phyloP scores from a whole-genome alignment of 2,797 vertebrate genomes.

The Anguilla anguilla region DNA sequence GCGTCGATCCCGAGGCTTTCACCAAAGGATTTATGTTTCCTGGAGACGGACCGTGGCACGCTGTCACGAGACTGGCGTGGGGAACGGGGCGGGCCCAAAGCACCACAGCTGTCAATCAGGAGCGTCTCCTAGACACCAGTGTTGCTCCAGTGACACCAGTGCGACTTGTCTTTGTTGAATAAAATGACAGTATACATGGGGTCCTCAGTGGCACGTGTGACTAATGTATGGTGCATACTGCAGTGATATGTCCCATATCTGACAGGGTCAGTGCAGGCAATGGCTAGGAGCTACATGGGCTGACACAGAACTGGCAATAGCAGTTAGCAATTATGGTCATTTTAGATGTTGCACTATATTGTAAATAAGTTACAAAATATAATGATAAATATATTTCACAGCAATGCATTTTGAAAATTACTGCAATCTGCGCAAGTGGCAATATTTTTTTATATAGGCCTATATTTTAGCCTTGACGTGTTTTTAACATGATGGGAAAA shows the following conservation, averaged over 20 bases:
- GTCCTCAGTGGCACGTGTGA: neutral
- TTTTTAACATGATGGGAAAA: neutral
- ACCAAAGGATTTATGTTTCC: slow-evolving; percentile 9
- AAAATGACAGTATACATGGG: neutral
- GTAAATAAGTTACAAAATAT: no score
- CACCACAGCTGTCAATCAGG: neutral
- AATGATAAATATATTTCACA: no score
- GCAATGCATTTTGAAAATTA: neutral
- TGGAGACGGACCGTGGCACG: neutral
- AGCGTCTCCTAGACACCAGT: neutral
- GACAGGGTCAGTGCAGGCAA: neutral
- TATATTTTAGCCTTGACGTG: no score
- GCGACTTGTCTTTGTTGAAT: neutral
- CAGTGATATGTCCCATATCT: neutral
- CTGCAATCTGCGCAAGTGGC: neutral
- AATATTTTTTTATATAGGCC: neutral
- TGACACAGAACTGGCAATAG: no score
- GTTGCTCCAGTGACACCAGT: neutral
- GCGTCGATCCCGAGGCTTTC: neutral
- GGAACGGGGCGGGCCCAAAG: neutral
- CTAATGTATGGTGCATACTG: neutral
- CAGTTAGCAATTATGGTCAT: no score
- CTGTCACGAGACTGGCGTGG: neutral
- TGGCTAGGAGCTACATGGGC: neutral
- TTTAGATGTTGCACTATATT: no score